These are phyloP conservation scores for Pan troglodytes DNA, from an alignment of 2,113 vertebrate genomes.

Conservation along the genomic window DNA sequence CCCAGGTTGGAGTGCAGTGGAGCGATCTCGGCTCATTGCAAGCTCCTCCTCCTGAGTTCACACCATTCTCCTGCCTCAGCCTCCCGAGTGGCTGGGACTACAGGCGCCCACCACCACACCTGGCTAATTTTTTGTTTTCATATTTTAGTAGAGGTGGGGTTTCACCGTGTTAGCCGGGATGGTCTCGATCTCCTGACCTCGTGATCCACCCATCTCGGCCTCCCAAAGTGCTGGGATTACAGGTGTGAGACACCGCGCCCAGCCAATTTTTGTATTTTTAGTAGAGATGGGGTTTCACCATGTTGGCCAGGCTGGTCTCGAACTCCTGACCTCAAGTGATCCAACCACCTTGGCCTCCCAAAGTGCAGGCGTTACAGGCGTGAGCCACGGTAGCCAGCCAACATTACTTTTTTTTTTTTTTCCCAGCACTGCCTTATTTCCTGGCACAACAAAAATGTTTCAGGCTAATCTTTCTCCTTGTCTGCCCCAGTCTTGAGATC, in stretches of 20 bases:
- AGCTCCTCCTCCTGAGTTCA: no score
- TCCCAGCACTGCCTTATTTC: not conserved
- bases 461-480: not conserved
- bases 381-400: not conserved
- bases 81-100: no score
- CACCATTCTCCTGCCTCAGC: no score
- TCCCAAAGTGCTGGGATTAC: no score
- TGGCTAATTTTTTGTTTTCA: no score
- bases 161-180: no score
- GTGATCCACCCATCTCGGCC: rapidly evolving
- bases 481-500: not conserved
- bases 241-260: no score
- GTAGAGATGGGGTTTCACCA: not conserved
- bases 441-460: not conserved
- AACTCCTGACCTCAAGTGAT: not conserved
- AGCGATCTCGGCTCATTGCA: no score
- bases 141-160: no score
- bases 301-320: not conserved
- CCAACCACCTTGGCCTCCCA: not conserved
- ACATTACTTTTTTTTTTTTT: not conserved
- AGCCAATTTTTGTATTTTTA: not conserved
- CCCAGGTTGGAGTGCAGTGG: no score
- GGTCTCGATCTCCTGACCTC: no score
- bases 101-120: no score
- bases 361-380: not conserved